These are phyloP conservation scores for Leiothrix lutea DNA, from an alignment of 2,113 vertebrate species.

Conservation along the genomic window DNA sequence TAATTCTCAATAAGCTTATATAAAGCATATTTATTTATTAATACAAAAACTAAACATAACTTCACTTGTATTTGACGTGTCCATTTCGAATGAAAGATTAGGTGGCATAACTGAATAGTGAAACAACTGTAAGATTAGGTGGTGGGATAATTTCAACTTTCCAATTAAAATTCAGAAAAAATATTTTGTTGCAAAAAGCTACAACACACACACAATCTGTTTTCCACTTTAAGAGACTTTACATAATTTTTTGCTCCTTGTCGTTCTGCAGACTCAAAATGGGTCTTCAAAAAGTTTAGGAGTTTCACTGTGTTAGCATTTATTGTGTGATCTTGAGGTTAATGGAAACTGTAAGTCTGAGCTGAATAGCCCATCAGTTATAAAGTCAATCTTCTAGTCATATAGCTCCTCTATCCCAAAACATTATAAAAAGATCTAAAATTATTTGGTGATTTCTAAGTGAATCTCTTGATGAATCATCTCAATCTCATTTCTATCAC, in stretches of 20 bases:
- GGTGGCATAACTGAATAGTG: neutral
- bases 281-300: neutral
- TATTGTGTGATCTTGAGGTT: neutral
- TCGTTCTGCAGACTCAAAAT: neutral
- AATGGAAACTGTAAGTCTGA: neutral
- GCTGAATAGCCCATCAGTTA: neutral
- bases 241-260: neutral
- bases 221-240: rapidly evolving
- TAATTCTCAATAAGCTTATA: neutral
- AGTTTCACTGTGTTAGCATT: neutral
- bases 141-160: neutral
- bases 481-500: neutral
- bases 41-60: neutral
- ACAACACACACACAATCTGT: neutral
- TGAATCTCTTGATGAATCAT: neutral
- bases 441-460: neutral
- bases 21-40: neutral
- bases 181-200: neutral
- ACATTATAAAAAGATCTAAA: neutral
- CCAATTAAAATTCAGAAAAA: neutral
- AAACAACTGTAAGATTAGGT: neutral
- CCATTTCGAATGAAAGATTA: neutral
- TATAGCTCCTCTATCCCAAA: neutral
- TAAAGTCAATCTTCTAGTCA: neutral
- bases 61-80: neutral